Percentiles rank a stretch among this genome's conserved stretches.
These are phyloP conservation scores for Syngnathus typhle DNA, from an alignment of 2,113 vertebrate genomes.

Conservation along the genomic window DNA sequence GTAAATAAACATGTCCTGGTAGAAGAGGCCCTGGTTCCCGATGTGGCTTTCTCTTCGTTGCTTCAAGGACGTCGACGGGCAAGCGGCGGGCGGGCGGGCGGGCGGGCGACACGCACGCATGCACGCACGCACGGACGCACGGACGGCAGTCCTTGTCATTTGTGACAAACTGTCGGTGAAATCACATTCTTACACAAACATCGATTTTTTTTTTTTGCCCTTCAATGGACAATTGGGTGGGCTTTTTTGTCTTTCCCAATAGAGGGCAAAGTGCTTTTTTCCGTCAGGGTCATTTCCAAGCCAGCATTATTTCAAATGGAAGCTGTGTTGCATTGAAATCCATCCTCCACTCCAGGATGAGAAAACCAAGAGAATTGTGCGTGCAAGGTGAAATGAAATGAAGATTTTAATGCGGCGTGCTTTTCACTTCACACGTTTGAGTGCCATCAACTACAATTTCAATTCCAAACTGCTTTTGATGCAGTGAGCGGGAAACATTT, in stretches of 20 bases:
- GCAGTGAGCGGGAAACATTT: too few relatives aligned
- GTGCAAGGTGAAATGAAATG: conserved; percentile 8
- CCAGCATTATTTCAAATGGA: conserved; percentile 36
- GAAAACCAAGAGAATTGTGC: not conserved
- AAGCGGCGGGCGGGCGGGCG: too few relatives aligned
- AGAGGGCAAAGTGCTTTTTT: conserved; percentile 25
- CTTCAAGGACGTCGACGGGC: conserved; percentile 8
- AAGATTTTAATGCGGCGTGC: not conserved
- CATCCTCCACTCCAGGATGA: conserved; percentile 26
- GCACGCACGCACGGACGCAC: too few relatives aligned
- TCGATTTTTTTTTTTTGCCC: conserved; percentile 21
- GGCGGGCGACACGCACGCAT: too few relatives aligned
- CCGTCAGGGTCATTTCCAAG: conserved; percentile 52
- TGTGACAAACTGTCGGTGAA: conserved; percentile 16
- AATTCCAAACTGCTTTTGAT: too few relatives aligned
- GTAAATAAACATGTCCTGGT: conserved; percentile 78
- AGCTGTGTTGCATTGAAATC: conserved; percentile 43
- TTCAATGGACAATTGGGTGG: conserved; percentile 9
- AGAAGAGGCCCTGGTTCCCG: conserved; percentile 45
- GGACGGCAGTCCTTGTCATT: not conserved
- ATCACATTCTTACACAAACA: conserved; percentile 26
- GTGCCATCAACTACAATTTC: too few relatives aligned
- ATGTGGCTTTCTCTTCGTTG: not conserved
- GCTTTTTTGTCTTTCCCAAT: conserved; percentile 14
- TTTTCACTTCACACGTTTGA: too few relatives aligned